These are phyloP conservation scores for Coelogynopora nodosa DNA, from an alignment of 2,888 invertebrate species.

Conservation along the genomic window DNA sequence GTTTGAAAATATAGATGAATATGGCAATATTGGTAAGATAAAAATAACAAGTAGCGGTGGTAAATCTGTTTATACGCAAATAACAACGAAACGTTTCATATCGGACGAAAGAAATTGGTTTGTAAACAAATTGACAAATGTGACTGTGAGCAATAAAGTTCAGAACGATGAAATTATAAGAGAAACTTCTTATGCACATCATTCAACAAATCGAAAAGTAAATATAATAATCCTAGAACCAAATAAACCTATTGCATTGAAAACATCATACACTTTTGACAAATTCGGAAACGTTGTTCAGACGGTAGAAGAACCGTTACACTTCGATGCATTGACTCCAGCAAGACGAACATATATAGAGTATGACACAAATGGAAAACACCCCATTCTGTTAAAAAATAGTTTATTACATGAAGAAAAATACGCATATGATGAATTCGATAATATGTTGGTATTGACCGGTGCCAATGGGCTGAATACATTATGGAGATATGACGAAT, in stretches of 20 bases:
- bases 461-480: slow-evolving; percentile 42
- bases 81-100: not conserved
- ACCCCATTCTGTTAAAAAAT: slow-evolving; percentile 29
- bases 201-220: not conserved
- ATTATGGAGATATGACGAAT: slow-evolving; percentile 35
- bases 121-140: not conserved
- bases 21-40: not conserved
- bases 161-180: not conserved
- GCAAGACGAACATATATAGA: not conserved
- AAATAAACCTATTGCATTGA: not conserved
- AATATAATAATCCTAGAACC: not conserved
- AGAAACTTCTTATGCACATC: not conserved
- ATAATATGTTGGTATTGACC: slow-evolving; percentile 30
- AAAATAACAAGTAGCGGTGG: not conserved
- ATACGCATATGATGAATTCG: slow-evolving; percentile 37
- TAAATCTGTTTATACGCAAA: not conserved
- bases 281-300: not conserved
- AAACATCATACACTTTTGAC: not conserved
- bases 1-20: not conserved
- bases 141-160: not conserved
- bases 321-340: not conserved
- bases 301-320: not conserved
- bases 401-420: slow-evolving; percentile 35
- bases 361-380: not conserved
- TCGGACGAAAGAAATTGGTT: not conserved